These are phyloP conservation scores for Volucella zonaria DNA, from an alignment of 2,888 invertebrate species.

Conservation along the genomic window DNA sequence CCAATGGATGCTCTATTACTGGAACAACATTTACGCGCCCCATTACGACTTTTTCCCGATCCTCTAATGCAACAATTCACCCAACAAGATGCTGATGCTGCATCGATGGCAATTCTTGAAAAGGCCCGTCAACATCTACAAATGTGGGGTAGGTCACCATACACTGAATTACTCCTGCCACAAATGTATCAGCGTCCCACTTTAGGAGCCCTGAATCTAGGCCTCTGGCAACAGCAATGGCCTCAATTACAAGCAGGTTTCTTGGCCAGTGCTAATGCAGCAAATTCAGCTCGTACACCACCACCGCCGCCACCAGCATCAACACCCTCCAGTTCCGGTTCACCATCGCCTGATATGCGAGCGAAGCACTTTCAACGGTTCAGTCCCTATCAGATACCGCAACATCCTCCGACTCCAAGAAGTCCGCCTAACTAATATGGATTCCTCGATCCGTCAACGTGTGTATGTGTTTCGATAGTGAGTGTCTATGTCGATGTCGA, in stretches of 20 bases:
- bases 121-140: constrained; percentile 83
- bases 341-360: constrained; percentile 82
- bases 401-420: constrained; percentile 78
- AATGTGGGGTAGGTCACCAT: constrained; percentile 83
- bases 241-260: constrained; percentile 83
- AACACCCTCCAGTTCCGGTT: constrained; percentile 82
- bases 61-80: constrained; percentile 82
- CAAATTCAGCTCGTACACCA: constrained; percentile 76
- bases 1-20: constrained; percentile 82
- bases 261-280: constrained; percentile 80
- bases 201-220: constrained; percentile 82
- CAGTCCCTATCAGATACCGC: constrained; percentile 80
- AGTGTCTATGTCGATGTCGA: constrained; percentile 45
- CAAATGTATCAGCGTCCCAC: constrained; percentile 82
- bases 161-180: constrained; percentile 82
- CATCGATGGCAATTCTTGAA: constrained; percentile 82
- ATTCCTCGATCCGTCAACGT: constrained; percentile 4
- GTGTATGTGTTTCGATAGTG: constrained; percentile 31
- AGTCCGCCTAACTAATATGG: constrained; percentile 79
- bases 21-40: constrained; percentile 82
- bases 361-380: constrained; percentile 81
- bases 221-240: constrained; percentile 83
- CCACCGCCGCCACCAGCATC: constrained; percentile 79
- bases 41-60: constrained; percentile 82
- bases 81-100: constrained; percentile 82